Evolutionary conservation across 2,113 vertebrate genomes (phyloP).

Genomic region (Equus quagga): DNA sequence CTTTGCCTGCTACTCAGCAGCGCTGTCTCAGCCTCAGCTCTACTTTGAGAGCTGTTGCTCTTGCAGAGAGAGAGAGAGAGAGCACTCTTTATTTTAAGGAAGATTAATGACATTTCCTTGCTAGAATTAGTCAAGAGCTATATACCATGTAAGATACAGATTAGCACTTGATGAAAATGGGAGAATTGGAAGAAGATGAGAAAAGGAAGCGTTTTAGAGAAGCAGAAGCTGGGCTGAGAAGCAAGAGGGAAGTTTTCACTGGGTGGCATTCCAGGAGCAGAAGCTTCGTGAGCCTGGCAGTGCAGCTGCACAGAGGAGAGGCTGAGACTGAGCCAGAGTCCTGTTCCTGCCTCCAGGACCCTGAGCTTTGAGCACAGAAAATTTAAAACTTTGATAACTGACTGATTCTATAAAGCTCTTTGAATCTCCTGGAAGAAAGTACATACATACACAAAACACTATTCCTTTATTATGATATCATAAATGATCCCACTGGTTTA

Average conservation of each 20-base stretch:
- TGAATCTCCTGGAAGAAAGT: background rate
- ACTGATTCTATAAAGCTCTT: background rate
- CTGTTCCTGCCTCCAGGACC: background rate
- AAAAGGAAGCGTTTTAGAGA: slow-evolving; percentile 43
- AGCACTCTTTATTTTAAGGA: background rate
- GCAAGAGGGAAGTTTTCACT: background rate
- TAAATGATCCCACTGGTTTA: slow-evolving; percentile 38
- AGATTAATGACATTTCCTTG: background rate
- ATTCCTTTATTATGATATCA: slow-evolving; percentile 59
- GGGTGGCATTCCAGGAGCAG: background rate
- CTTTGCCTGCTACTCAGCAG: background rate
- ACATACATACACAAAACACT: slow-evolving; percentile 16
- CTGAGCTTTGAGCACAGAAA: background rate
- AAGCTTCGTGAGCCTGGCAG: background rate
- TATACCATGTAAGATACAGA: background rate
- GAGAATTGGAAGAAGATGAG: background rate
- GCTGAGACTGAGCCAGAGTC: background rate
- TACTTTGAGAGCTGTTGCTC: background rate
- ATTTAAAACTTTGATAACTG: slow-evolving; percentile 10
- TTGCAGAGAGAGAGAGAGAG: background rate
- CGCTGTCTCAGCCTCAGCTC: background rate
- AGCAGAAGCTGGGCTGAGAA: background rate
- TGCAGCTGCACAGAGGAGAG: background rate
- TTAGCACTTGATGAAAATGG: slow-evolving; percentile 1
- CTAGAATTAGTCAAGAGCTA: background rate